Base-by-base conservation (phyloP, 2,113 vertebrate species). In the Cygnus atratus region DNA sequence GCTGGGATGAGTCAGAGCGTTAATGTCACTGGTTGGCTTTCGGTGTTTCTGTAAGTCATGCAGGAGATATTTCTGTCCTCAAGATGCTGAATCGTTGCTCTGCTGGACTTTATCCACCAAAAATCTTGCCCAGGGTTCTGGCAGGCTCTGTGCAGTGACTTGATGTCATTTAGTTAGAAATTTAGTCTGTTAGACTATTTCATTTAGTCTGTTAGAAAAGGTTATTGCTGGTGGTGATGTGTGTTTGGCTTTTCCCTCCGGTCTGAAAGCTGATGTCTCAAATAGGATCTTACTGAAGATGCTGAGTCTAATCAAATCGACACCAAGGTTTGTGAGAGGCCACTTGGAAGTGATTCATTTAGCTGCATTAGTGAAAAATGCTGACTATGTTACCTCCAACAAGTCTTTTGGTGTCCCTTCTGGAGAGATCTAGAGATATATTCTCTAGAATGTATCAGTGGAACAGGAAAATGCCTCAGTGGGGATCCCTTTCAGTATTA, bases 1-100 rank as follows among this genome's bases (percentile, higher is more conserved):
- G 3, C 71, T 78, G 81, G 70, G 35, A 12, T 92, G 90, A 93
- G 88, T 96, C 90, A 91, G 78, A 84, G 57, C 9, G 44, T 85
- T 92, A 85, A 84, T 88, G 94, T 91, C 90, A 92, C 94, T 87
- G 91, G 65, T 5, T 95, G 84, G 52, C 71, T 93, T 73, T 59
- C 70, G 37, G 61, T 62, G 83, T 62, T 89, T 44, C 59, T 91
- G 35, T 93, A 92, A 93, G 70, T 97, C 95, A 92, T 37, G 62
- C 88, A 63, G 82, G 76, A 76, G 88, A 52, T 87, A 67, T 95
- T 91, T 89, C 87, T 81, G 74, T 44, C 58, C 78, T 80, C 88
- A 52, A 46, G 41, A 1, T 63, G 90, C 84, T 79, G 87, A 96
- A 87, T 93, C 39, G 91, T 85, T 71, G 43, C 48, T 93, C 84